Evolutionary conservation across 1,140 invertebrate genomes (phyloP), one percentile per base, ranked within the genome.

Genomic region (Octopus sinensis): DNA sequence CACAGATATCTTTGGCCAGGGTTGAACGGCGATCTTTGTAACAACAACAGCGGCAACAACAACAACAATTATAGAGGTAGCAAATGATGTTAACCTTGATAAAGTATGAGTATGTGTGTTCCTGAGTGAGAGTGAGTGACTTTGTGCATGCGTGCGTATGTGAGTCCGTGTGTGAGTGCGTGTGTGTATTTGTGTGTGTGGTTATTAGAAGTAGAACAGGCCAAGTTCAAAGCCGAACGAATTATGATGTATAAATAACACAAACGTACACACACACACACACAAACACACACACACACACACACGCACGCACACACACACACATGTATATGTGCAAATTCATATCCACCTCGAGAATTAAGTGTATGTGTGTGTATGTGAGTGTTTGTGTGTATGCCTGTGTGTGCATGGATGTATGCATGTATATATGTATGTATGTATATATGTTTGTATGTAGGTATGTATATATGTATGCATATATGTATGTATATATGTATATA

Each of bases 241-340:
- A 62, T 10, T 62, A 62, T 62, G 17, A 10, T 1, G 1, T 10
- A n/a, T 62, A 62, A 10, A 62, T 43, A n/a, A 10, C 53, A 78
- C 76, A 78, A 0, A 56, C 53, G 78, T 53, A 81, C 76, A 81
- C 10, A 54, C 6, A 56, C 76, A 81, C 53, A 78, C 54, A 62
- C 6, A 78, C 30, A 80, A 12, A 80, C 7, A 56, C 4, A n/a
- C 12, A 56, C 9, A 3, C 12, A 13, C 54, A 79, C 23, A 53
- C 51, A 54, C 17, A n/a, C 2, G 51, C 6, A 56, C n/a, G 30
- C 10, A 5, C 4, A n/a, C 12, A 54, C 52, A 79, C n/a, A 56
- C 54, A 54, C 79, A 79, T 62, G 56, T 1, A 79, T 17, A 54
- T 13, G 52, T 53, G 13, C 51, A 78, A 4, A 51, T 51, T 7